phyloP scores from a whole-genome alignment of 2,797 vertebrate genomes.

The Lepilemur ruficaudatus region DNA sequence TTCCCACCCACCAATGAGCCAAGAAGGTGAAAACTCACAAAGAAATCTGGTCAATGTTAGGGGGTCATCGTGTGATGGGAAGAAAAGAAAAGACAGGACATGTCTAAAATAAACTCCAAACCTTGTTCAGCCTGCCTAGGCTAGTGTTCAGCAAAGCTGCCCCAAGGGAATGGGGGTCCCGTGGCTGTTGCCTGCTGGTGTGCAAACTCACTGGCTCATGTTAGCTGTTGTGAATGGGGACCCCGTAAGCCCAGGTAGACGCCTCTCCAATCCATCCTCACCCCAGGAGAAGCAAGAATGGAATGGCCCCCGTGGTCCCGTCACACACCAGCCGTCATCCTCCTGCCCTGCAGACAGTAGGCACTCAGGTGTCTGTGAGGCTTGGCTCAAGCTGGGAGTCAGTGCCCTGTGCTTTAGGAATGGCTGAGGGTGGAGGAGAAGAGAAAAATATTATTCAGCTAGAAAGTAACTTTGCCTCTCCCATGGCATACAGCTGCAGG shows the following conservation, averaged over 20 bases:
- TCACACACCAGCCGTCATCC: neutral
- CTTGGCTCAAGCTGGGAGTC: neutral
- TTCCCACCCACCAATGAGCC: neutral
- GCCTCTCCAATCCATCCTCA: neutral
- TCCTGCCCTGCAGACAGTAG: neutral
- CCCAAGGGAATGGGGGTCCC: rapidly evolving
- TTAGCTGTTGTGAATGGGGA: neutral
- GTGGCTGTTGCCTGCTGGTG: neutral
- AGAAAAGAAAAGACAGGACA: neutral
- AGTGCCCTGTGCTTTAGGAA: neutral
- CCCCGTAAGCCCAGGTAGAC: neutral
- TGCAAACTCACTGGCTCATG: neutral
- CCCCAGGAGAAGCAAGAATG: neutral
- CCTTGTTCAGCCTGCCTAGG: neutral
- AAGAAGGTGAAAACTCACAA: neutral
- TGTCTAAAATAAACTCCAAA: neutral
- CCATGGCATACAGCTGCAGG: neutral
- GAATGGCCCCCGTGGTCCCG: neutral
- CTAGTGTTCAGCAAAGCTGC: neutral
- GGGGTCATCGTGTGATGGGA: neutral
- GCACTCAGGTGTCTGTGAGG: neutral
- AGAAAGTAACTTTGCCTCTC: conserved; percentile 6
- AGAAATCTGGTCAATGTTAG: neutral
- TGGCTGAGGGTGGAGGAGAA: neutral
- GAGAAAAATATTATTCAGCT: neutral